These are phyloP conservation scores for Crotalus helleri DNA, from an alignment of 2,113 vertebrate species.

Conservation along the genomic window DNA sequence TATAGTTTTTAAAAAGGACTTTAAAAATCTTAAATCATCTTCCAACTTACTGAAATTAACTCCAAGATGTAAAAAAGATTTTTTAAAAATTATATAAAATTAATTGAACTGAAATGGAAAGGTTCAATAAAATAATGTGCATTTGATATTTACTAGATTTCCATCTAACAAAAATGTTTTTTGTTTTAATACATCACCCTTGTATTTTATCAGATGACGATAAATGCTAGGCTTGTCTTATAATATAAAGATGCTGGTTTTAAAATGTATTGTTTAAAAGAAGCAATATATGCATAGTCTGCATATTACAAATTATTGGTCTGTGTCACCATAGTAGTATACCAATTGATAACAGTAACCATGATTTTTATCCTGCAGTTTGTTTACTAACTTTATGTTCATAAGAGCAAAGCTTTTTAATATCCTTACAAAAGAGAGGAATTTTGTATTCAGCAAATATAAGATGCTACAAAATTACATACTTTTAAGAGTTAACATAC, in stretches of 20 bases:
- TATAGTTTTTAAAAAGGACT: slow-evolving; percentile 31
- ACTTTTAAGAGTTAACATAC: not conserved
- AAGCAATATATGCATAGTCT: slow-evolving; percentile 9
- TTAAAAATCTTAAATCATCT: slow-evolving; percentile 19
- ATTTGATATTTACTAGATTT: not conserved
- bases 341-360: slow-evolving; percentile 47
- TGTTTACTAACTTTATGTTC: slow-evolving; percentile 6
- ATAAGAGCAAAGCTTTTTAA: slow-evolving; percentile 8
- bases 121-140: not conserved
- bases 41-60: not conserved
- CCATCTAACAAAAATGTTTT: not conserved
- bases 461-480: slow-evolving; percentile 34
- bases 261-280: not conserved
- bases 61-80: not conserved
- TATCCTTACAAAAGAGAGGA: slow-evolving; percentile 35
- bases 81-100: not conserved
- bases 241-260: not conserved
- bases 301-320: slow-evolving; percentile 35
- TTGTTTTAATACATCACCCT: not conserved
- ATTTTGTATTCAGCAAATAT: slow-evolving; percentile 42
- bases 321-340: slow-evolving; percentile 31
- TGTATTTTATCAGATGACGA: slow-evolving; percentile 10
- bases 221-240: not conserved
- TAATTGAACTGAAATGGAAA: not conserved
- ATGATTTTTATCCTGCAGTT: slow-evolving; percentile 51